Conservation (phyloP, 2,113 vertebrate species). For the Lepus timidus region DNA sequence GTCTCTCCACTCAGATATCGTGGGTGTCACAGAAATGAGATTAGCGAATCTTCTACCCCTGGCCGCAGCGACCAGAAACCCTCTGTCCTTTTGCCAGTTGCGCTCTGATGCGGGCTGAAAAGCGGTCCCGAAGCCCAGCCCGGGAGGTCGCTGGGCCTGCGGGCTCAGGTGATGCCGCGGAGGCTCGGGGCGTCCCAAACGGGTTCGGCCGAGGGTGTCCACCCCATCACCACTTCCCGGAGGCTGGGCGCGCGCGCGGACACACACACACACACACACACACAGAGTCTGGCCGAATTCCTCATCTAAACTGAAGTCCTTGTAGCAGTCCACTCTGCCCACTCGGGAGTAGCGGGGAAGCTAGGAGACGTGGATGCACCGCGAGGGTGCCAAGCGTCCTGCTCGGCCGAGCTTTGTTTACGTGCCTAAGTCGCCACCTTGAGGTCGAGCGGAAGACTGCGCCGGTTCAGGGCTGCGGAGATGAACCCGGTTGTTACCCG, state of each 20-base stretch:
- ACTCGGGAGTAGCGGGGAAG: slow-evolving; percentile 75
- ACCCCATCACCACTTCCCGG: neutral
- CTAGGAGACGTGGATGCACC: slow-evolving; percentile 75
- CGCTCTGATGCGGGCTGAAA: neutral
- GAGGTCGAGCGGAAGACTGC: slow-evolving; percentile 83
- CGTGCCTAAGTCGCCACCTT: slow-evolving; percentile 89
- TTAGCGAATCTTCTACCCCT: slow-evolving; percentile 59
- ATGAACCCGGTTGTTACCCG: neutral
- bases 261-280: neutral
- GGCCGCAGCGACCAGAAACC: slow-evolving; percentile 13
- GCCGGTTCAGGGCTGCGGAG: neutral
- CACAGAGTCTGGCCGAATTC: slow-evolving; percentile 16
- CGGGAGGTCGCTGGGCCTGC: neutral
- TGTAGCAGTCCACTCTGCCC: slow-evolving; percentile 74
- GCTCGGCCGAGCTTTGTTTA: slow-evolving; percentile 75
- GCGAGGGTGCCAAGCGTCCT: slow-evolving; percentile 57
- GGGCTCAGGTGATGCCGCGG: slow-evolving; percentile 50
- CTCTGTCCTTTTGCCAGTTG: slow-evolving; percentile 19
- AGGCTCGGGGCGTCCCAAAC: slow-evolving; percentile 62
- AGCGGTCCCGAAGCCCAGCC: neutral
- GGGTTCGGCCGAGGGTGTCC: slow-evolving; percentile 23
- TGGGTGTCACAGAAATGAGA: slow-evolving; percentile 67
- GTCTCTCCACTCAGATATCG: slow-evolving; percentile 63
- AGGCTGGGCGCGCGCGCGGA: neutral
- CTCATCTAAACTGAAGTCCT: slow-evolving; percentile 58